Percentiles rank a stretch among this genome's conserved stretches.
Conservation (phyloP, 2,797 vertebrate genomes). For the Galago senegalensis region DNA sequence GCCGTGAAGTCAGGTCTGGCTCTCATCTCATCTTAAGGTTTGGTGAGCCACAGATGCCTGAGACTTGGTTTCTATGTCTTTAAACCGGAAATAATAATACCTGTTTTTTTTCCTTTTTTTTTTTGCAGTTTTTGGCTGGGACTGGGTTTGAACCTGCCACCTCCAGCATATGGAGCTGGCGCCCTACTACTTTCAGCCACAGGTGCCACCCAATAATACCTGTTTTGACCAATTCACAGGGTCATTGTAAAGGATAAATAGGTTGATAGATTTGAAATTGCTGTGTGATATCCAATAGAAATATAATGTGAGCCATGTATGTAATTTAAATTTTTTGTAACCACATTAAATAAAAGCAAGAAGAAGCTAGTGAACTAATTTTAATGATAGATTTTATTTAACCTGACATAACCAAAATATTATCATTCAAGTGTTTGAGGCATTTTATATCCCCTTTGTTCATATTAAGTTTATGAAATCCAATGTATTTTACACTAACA, state of each 20-base stretch:
- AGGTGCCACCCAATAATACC: background rate
- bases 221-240: background rate
- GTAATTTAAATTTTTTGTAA: conserved; percentile 15
- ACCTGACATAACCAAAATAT: background rate
- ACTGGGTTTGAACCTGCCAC: too few species aligned
- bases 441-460: background rate
- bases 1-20: background rate
- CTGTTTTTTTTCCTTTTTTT: background rate
- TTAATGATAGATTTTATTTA: conserved; percentile 62
- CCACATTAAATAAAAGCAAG: conserved; percentile 18
- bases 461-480: background rate
- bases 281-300: background rate
- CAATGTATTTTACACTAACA: background rate
- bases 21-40: background rate
- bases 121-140: too few species aligned
- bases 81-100: background rate
- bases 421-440: conserved; percentile 2
- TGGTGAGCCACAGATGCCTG: background rate
- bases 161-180: too few species aligned
- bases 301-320: background rate
- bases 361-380: conserved; percentile 21
- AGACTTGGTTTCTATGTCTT: background rate
- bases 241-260: conserved; percentile 23
- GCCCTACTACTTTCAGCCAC: too few species aligned
- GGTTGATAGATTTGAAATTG: conserved; percentile 16